Percentiles rank a stretch among this genome's conserved stretches.
phyloP scores from a whole-genome alignment of 1,140 invertebrate genomes.

The Trichogramma pretiosum region DNA sequence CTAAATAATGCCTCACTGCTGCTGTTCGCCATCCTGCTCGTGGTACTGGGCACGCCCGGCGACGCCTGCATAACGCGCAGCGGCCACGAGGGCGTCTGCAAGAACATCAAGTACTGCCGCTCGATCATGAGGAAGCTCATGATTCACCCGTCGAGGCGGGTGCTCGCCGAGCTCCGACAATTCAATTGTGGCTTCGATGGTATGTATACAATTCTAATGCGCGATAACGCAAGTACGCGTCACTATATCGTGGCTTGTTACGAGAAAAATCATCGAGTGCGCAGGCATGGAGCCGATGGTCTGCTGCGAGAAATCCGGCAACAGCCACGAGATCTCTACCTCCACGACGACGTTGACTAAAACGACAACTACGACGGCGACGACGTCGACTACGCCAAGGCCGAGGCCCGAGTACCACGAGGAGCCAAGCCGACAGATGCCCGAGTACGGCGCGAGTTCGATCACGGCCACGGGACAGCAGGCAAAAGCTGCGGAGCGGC shows the following conservation, averaged over 20 bases:
- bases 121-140: conserved; percentile 3
- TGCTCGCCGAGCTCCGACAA: conserved; percentile 28
- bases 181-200: conserved; percentile 41
- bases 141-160: conserved; percentile 26
- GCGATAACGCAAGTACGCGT: background rate
- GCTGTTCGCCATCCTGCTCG: background rate
- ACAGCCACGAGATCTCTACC: background rate
- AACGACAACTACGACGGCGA: background rate
- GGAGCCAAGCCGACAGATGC: no score
- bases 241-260: background rate
- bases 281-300: conserved; percentile 39
- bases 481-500: no score
- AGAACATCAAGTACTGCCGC: conserved; percentile 16
- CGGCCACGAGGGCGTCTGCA: conserved; percentile 10
- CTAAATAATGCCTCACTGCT: no score
- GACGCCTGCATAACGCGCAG: conserved; percentile 3
- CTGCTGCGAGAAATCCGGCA: conserved; percentile 30
- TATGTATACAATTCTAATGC: background rate
- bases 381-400: background rate
- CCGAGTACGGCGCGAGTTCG: conserved; percentile 59
- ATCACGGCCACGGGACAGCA: no score
- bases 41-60: background rate
- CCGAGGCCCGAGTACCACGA: conserved; percentile 37
- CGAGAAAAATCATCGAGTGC: background rate
- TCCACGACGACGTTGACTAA: no score